A percentile compares a stretch with the other conserved stretches of the same genome.
Evolutionary conservation across 1,140 invertebrate genomes (phyloP).

Genomic region (Sycobia sp.): DNA sequence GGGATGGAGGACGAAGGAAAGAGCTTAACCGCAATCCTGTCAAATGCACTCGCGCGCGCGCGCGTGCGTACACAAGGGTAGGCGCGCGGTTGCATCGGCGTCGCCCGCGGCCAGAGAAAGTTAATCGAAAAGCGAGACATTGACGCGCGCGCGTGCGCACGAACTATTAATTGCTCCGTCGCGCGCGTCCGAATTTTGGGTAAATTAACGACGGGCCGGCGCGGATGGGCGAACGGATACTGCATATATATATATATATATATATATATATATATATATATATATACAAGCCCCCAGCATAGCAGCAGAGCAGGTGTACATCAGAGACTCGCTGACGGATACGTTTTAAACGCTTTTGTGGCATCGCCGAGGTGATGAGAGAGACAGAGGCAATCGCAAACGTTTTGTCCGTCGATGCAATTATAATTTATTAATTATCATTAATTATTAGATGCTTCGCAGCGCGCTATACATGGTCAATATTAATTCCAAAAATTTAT

Average conservation of each 20-base stretch:
- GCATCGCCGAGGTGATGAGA: too few species aligned
- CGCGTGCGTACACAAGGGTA: not conserved
- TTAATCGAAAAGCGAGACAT: conserved; percentile 34
- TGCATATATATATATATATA: not conserved
- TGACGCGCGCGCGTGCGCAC: not conserved
- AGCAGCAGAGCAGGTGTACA: not conserved
- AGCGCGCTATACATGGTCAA: too few species aligned
- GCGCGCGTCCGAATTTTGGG: not conserved
- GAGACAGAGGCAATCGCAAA: too few species aligned
- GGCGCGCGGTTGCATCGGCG: not conserved
- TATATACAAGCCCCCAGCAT: not conserved
- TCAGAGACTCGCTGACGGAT: too few species aligned
- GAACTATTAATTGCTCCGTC: conserved; percentile 23
- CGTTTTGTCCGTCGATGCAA: too few species aligned
- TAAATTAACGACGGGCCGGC: not conserved
- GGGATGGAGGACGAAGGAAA: not conserved
- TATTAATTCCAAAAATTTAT: too few species aligned
- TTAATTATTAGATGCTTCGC: too few species aligned
- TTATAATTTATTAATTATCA: too few species aligned
- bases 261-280: not conserved
- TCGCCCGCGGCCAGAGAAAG: conserved; percentile 28
- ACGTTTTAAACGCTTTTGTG: too few species aligned
- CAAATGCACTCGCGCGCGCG: conserved; percentile 26
- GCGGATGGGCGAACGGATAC: too few species aligned
- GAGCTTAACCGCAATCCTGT: conserved; percentile 33